Conservation (phyloP, 2,113 vertebrate species). For the Pogonocichla stellata region DNA sequence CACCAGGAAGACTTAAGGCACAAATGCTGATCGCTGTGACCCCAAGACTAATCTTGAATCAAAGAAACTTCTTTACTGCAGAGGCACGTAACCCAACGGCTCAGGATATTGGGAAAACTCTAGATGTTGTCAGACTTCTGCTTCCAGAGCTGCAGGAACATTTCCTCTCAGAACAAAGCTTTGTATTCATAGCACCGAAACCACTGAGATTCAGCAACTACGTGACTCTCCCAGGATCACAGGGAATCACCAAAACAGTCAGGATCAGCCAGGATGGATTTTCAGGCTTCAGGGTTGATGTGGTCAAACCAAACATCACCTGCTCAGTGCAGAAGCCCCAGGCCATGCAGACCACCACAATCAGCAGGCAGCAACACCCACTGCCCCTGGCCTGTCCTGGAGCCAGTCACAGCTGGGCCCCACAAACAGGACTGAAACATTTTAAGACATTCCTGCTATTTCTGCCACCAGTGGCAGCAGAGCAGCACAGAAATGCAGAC, state of each 20-base stretch:
- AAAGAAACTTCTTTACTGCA: neutral
- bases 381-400: rapidly evolving
- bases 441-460: neutral
- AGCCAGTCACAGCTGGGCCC: neutral
- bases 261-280: neutral
- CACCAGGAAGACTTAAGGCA: neutral
- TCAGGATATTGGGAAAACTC: neutral
- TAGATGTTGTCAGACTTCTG: neutral
- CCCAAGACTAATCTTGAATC: conserved; percentile 18
- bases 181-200: rapidly evolving
- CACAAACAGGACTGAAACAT: rapidly evolving
- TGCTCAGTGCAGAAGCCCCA: neutral
- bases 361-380: neutral
- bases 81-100: neutral
- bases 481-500: rapidly evolving
- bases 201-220: rapidly evolving
- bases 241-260: neutral
- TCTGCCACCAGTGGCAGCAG: neutral
- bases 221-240: neutral
- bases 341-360: too few relatives aligned
- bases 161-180: neutral
- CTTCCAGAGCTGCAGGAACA: neutral
- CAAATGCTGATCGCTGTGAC: neutral
- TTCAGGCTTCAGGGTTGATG: neutral
- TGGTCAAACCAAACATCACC: neutral